phyloP scores from a whole-genome alignment of 2,888 invertebrate genomes.

The Ashinkailepas kermadecensis region DNA sequence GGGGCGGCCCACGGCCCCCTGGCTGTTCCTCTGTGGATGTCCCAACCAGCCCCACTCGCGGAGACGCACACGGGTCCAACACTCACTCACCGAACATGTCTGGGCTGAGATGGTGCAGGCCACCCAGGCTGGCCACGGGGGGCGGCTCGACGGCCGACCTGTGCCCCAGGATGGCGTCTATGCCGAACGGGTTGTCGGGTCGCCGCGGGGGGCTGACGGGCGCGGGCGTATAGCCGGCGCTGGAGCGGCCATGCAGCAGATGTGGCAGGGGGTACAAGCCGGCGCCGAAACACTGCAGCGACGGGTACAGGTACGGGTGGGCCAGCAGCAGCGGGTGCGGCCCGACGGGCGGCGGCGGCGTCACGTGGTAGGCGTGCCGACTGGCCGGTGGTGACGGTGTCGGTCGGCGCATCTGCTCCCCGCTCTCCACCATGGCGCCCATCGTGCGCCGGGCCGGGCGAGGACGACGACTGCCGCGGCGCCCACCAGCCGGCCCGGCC shows the following conservation, averaged over 20 bases:
- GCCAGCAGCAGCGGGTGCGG: neutral
- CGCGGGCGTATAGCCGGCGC: neutral
- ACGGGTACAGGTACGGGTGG: slow-evolving; percentile 2
- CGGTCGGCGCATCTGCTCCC: neutral
- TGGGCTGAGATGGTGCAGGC: neutral
- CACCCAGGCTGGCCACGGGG: neutral
- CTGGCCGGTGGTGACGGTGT: neutral
- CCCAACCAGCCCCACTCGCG: too few species aligned
- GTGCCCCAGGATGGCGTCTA: neutral
- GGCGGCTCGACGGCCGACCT: neutral
- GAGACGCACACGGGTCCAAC: too few species aligned
- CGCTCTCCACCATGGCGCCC: neutral
- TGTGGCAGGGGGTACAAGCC: neutral
- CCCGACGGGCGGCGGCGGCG: neutral
- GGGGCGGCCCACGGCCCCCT: too few species aligned
- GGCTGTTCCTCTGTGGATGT: too few species aligned
- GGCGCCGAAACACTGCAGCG: slow-evolving; percentile 1
- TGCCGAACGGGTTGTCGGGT: neutral
- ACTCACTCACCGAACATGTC: slow-evolving; percentile 1
- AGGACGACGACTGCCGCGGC: neutral
- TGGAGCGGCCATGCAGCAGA: neutral
- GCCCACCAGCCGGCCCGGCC: neutral
- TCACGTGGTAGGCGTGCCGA: neutral
- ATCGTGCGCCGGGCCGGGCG: neutral
- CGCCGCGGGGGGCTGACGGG: neutral